A percentile compares a stretch with the other conserved stretches of the same genome.
Conservation (phyloP, 2,797 vertebrate genomes). For the Mus minutoides region DNA sequence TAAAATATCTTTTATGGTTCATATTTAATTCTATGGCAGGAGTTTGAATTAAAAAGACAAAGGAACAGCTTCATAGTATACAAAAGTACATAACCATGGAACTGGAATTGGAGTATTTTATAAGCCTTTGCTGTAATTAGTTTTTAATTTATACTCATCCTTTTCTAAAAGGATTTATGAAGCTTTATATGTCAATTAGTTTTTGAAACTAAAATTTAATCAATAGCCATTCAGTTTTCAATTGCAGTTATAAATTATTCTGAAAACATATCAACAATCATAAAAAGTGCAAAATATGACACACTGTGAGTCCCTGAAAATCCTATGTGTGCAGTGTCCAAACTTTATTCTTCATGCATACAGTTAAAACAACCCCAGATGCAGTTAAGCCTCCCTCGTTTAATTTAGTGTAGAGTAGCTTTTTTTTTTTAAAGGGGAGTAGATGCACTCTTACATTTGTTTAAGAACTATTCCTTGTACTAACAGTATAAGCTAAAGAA, state of each 20-base stretch:
- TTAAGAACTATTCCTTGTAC: constrained; percentile 24
- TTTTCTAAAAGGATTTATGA: constrained; percentile 68
- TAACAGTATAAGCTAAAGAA: not conserved
- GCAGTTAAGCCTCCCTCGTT: not conserved
- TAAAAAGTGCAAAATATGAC: constrained; percentile 62
- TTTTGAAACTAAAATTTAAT: constrained; percentile 77
- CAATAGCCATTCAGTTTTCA: constrained; percentile 73
- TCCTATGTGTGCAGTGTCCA: constrained; percentile 13
- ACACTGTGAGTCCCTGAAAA: constrained; percentile 51
- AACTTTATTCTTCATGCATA: constrained; percentile 21
- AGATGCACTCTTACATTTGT: not conserved
- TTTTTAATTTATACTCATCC: constrained; percentile 73
- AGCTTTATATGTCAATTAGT: constrained; percentile 76
- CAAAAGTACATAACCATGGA: constrained; percentile 38
- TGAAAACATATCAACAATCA: constrained; percentile 56
- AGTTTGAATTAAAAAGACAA: not conserved
- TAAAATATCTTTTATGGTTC: constrained; percentile 38
- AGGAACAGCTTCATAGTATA: not conserved
- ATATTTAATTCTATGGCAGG: constrained; percentile 7
- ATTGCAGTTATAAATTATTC: constrained; percentile 74
- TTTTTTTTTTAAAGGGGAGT: not conserved
- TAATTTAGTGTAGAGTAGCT: constrained; percentile 1
- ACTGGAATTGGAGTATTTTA: constrained; percentile 42
- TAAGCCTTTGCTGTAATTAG: constrained; percentile 62
- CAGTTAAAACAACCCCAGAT: constrained; percentile 40